phyloP scores from a whole-genome alignment of 2,797 vertebrate genomes.

The Propithecus perrieri region DNA sequence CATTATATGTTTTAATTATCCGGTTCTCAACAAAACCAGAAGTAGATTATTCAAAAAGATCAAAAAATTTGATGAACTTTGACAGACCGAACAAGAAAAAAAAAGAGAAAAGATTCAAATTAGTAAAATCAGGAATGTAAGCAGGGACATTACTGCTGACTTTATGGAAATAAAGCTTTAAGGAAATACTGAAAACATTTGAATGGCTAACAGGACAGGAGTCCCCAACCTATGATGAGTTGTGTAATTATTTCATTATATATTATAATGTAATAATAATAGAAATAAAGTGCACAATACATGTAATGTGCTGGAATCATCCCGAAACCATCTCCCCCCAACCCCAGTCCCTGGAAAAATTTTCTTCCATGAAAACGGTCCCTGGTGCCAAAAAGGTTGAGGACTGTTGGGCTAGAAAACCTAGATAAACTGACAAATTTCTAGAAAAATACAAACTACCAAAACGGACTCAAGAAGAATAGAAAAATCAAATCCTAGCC shows the following conservation, averaged over 20 bases:
- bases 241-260: too few species aligned
- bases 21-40: constrained; percentile 14
- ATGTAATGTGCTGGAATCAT: too few species aligned
- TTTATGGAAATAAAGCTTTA: not conserved
- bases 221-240: too few species aligned
- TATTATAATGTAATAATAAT: too few species aligned
- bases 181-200: not conserved
- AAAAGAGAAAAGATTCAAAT: not conserved
- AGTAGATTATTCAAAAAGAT: not conserved
- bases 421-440: not conserved
- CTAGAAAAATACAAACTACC: not conserved
- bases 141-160: not conserved
- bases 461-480: constrained; percentile 7
- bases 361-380: too few species aligned
- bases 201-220: not conserved
- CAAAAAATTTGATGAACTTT: not conserved
- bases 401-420: not conserved
- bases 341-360: too few species aligned
- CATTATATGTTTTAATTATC: not conserved
- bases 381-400: too few species aligned
- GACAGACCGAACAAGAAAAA: not conserved
- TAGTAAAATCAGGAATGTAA: not conserved
- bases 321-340: too few species aligned
- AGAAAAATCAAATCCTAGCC: not conserved
- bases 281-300: too few species aligned